Base-by-base conservation (phyloP, 2,113 vertebrate genomes). In the Percina caprodes region DNA sequence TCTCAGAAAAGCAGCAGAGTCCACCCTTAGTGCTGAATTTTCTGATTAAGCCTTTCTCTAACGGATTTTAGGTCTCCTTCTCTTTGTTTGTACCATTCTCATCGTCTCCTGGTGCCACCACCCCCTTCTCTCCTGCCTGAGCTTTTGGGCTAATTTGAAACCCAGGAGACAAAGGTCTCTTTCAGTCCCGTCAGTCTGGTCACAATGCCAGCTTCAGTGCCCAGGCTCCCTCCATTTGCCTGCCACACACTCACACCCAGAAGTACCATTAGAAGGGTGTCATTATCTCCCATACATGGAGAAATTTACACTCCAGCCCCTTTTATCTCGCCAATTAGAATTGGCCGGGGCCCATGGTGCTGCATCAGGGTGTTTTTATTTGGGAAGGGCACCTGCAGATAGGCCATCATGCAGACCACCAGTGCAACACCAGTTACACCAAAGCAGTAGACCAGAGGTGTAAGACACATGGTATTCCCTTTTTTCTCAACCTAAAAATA, bases 161-260 rank as follows among this genome's bases (percentile, higher is more conserved):
- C 77, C 63, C 18, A 13, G 54, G 58, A 80, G 78, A 95, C 94
- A 94, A 94, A 91, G 75, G 70, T 75, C 33, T 71, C 92, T 92
- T 94, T 94, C 88, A 93, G 83, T 30, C 51, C 61, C 12, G 78
- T 81, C 82, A 54, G 74, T 72, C 39, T 30, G 72, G 75, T 81
- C 88, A 86, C 91, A 93, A 88, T 90, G 90, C 89, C 92, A 93
- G 73, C 77, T 73, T 79, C 85, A 86, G 87, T 89, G 90, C 90
- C 89, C 78, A 23, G 51, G 71, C 79, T 83, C 76, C 86, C 77
- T 88, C 75, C 62, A 60, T 83, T 89, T 88, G 82, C 63, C 83
- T 82, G 74, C 83, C 86, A 78, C 83, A 79, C 77, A 71, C 82
- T 79, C 86, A 74, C 85, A 85, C 89, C 77, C 82, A 83, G 58